Base-by-base conservation (phyloP, 2,888 invertebrate genomes). In the Apodemia duryi region DNA sequence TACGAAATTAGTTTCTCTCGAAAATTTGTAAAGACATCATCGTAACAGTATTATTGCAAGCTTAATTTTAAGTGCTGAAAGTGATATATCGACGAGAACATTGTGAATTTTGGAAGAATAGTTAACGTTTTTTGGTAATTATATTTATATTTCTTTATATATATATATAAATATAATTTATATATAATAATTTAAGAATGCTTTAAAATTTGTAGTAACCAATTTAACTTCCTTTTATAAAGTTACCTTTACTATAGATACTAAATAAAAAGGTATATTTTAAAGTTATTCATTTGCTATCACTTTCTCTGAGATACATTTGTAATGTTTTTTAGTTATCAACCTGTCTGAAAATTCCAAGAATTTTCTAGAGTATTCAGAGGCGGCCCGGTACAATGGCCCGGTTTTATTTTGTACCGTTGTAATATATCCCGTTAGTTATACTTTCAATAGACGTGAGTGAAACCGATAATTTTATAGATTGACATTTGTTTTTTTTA, bases 1-100 rank as follows among this genome's bases (percentile, higher is more conserved):
- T 76, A 76, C 79, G 83, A 88, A 81, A 82, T 88, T 84, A 91
- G 90, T 91, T 85, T 82, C 81, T 80, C 80, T 81, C 79, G 78
- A 80, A 87, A 85, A 83, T 86, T 85, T 84, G 82, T 83, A 86
- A 78, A 79, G 72, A 75, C 72, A 79, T 74, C 75, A 83, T 70
- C 73, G 75, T 69, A 74, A 49, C 66, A 54, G 51, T 57, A 54
- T 32, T 61, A 67, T 64, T 63, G 9, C 32, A 63, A 64, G 32
- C 43, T 81, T 80, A 74, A 81, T 74, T 81, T 81, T 69, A 77
- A 75, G 83, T 84, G 82, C 75, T 79, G 67, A 70, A 77, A 81
- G 85, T 85, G 85, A 65, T 65, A 32, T 46, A 49, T 64, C 61
- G 54, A 38, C 49, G 61, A 51, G 60, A 65, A 32, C 13, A 38